phyloP scores from a whole-genome alignment of 2,888 invertebrate genomes.

The Chorisops tibialis region DNA sequence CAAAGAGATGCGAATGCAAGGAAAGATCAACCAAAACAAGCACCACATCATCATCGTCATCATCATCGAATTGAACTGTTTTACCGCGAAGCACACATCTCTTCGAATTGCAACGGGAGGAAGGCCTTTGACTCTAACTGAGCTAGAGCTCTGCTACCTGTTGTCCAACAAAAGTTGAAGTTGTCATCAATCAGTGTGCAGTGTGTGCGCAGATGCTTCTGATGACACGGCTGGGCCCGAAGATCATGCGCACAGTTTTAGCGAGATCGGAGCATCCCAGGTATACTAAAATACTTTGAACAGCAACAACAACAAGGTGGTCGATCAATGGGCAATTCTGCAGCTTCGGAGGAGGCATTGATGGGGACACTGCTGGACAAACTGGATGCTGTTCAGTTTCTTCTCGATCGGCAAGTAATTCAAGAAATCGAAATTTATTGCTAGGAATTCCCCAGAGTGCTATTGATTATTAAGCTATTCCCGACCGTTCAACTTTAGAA shows the following conservation, averaged over 20 bases:
- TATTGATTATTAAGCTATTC: conserved; percentile 34
- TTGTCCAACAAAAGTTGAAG: conserved; percentile 19
- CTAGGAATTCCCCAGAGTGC: conserved; percentile 32
- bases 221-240: conserved; percentile 3
- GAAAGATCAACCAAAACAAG: too few relatives aligned
- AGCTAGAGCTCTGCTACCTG: conserved; percentile 1
- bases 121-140: too few relatives aligned
- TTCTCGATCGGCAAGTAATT: conserved; percentile 24
- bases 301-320: too few relatives aligned
- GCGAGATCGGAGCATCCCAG: too few relatives aligned
- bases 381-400: too few relatives aligned
- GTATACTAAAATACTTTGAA: too few relatives aligned
- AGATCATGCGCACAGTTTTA: too few relatives aligned
- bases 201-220: conserved; percentile 27
- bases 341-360: too few relatives aligned
- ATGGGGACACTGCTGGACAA: too few relatives aligned
- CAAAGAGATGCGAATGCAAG: too few relatives aligned
- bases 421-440: conserved; percentile 34
- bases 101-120: conserved; percentile 28
- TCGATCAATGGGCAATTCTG: too few relatives aligned
- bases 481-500: conserved; percentile 1
- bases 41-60: conserved; percentile 28
- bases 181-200: conserved; percentile 32
- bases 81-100: conserved; percentile 17
- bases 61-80: conserved; percentile 29